phyloP scores from a whole-genome alignment of 2,888 invertebrate genomes.

The Pasiphila rectangulata region DNA sequence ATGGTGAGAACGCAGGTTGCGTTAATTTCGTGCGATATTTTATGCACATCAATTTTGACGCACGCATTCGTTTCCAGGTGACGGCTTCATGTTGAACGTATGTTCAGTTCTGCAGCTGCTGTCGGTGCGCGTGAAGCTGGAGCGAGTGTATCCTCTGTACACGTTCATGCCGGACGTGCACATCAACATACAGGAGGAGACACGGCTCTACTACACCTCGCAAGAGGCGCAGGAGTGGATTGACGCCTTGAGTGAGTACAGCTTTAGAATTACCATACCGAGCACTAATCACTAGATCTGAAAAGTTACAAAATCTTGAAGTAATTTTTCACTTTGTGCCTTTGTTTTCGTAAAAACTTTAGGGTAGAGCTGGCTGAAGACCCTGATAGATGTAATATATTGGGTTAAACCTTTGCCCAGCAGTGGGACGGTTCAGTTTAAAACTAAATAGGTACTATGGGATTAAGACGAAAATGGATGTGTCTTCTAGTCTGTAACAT shows the following conservation, averaged over 20 bases:
- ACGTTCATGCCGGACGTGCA: slow-evolving; percentile 90
- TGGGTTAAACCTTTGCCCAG: background rate
- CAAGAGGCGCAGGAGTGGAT: slow-evolving; percentile 91
- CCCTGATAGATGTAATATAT: too few relatives aligned
- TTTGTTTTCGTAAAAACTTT: too few relatives aligned
- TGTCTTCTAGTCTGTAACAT: too few relatives aligned
- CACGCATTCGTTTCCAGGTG: slow-evolving; percentile 76
- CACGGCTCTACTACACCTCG: slow-evolving; percentile 90
- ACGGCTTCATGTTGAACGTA: slow-evolving; percentile 97
- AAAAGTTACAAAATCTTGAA: too few relatives aligned
- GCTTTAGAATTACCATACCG: too few relatives aligned
- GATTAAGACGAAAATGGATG: too few relatives aligned
- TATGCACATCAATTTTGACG: too few relatives aligned
- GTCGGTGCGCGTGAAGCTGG: slow-evolving; percentile 92
- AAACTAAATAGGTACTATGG: too few relatives aligned
- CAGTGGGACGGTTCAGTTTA: background rate
- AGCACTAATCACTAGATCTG: too few relatives aligned
- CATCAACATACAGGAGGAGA: slow-evolving; percentile 88
- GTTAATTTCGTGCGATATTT: too few relatives aligned
- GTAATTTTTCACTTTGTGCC: slow-evolving; percentile 2
- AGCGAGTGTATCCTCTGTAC: slow-evolving; percentile 94
- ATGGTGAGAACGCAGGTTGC: too few relatives aligned
- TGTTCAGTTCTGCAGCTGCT: slow-evolving; percentile 94
- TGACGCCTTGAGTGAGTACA: slow-evolving; percentile 81
- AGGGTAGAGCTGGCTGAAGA: too few relatives aligned